Conservation (phyloP, 2,113 vertebrate species). For the Leucoraja erinaceus region DNA sequence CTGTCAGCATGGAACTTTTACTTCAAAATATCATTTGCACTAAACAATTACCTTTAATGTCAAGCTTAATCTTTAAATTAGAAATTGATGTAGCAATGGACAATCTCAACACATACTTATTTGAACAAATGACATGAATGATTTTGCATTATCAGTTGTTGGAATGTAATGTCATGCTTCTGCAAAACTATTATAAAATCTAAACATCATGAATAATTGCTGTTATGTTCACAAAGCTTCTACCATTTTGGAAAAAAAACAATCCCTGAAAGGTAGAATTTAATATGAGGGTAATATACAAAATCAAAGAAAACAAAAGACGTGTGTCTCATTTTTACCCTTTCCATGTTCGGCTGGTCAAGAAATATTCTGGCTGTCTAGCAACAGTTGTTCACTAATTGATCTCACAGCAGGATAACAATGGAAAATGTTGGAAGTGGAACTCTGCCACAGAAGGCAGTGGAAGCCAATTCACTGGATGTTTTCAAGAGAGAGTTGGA, state of each 20-base stretch:
- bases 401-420: neutral
- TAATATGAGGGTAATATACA: too few relatives aligned
- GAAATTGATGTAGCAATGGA: neutral
- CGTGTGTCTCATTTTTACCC: neutral
- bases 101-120: neutral
- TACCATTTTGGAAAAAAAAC: too few relatives aligned
- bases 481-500: too few relatives aligned
- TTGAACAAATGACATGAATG: neutral
- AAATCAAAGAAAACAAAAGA: too few relatives aligned
- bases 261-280: too few relatives aligned
- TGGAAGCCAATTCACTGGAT: too few relatives aligned
- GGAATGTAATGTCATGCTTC: neutral
- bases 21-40: neutral
- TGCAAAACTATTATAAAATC: neutral
- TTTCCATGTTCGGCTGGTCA: neutral
- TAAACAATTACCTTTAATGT: neutral
- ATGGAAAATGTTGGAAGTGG: too few relatives aligned
- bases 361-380: neutral
- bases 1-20: neutral
- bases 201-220: too few relatives aligned
- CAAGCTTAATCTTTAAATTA: neutral
- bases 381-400: neutral
- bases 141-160: neutral
- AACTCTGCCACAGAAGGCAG: too few relatives aligned
- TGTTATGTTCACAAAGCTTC: neutral